Conservation (phyloP, 2,113 vertebrate genomes). For the Eudorcas thomsonii region DNA sequence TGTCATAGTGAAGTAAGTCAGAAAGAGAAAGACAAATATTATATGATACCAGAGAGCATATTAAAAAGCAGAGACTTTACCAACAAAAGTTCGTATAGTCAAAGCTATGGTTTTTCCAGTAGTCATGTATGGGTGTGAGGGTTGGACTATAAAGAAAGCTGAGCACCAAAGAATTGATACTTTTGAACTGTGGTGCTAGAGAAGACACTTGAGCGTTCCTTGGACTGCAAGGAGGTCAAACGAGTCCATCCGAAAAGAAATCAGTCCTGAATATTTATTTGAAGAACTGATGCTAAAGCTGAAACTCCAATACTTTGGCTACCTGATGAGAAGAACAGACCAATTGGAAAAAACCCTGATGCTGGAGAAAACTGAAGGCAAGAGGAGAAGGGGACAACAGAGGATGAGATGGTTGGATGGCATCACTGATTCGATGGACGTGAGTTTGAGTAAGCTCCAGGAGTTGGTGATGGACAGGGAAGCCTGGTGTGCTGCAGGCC, state of each 20-base stretch:
- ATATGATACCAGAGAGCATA: neutral
- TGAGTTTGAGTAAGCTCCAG: fast-evolving
- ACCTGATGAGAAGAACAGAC: neutral
- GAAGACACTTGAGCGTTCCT: neutral
- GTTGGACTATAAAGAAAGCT: neutral
- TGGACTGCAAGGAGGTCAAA: neutral
- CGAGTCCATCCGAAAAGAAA: fast-evolving
- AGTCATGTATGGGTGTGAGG: neutral
- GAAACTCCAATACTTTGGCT: neutral
- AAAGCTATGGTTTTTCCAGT: neutral
- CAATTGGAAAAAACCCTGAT: neutral
- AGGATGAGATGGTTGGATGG: neutral
- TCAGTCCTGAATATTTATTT: neutral
- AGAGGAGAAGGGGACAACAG: fast-evolving
- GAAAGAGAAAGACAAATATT: neutral
- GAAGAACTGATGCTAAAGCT: neutral
- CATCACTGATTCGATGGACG: fast-evolving
- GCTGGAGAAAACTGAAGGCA: neutral
- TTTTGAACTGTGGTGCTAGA: neutral
- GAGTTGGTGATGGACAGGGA: neutral
- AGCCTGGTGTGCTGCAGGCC: neutral
- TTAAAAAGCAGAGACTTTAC: neutral
- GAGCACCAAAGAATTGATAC: neutral
- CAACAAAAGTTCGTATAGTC: neutral
- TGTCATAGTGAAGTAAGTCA: neutral